Evolutionary conservation across 2,113 vertebrate genomes (phyloP).

Genomic region (Cyanistes caeruleus): DNA sequence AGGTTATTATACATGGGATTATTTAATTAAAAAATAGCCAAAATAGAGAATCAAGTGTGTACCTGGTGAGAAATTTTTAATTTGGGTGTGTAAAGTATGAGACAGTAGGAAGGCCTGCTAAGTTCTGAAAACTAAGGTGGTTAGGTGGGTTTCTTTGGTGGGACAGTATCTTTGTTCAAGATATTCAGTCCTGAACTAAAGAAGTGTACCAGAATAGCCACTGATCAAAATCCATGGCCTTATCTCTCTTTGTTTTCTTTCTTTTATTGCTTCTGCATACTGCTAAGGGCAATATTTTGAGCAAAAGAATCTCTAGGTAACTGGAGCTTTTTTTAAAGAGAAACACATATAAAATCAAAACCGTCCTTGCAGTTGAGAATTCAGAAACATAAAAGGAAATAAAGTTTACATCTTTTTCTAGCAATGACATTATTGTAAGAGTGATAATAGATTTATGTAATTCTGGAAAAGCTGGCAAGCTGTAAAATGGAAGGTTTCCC

Average conservation of each 20-base stretch:
- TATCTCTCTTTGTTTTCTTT: background rate
- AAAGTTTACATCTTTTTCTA: background rate
- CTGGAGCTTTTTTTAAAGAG: background rate
- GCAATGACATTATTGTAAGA: background rate
- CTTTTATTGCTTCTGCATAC: background rate
- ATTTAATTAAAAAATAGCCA: background rate
- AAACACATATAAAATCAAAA: background rate
- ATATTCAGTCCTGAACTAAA: background rate
- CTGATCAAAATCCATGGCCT: background rate
- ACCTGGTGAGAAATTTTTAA: background rate
- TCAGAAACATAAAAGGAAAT: background rate
- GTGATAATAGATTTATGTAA: background rate
- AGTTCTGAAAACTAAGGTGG: background rate
- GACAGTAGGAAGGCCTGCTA: background rate
- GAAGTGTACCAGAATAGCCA: background rate
- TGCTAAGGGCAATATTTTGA: background rate
- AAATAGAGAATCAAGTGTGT: background rate
- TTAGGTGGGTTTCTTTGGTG: background rate
- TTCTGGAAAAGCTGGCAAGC: background rate
- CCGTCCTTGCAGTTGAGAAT: background rate
- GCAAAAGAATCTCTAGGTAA: background rate
- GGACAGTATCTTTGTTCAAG: background rate
- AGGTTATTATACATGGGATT: background rate
- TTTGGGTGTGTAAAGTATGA: background rate
- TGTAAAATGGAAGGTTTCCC: background rate